phyloP scores from a whole-genome alignment of 2,797 vertebrate genomes.

The Pseudomugil gertrudae region DNA sequence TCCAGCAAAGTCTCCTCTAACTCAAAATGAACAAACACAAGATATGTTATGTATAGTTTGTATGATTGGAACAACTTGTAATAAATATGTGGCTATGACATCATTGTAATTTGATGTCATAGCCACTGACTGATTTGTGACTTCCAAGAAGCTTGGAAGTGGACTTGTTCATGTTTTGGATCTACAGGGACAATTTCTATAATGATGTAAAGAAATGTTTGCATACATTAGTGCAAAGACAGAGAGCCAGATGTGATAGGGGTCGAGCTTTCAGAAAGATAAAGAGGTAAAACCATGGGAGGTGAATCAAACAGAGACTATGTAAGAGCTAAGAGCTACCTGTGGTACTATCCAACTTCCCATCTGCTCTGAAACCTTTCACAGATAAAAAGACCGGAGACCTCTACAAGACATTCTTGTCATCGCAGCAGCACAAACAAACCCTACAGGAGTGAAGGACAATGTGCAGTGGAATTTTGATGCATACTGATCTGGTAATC shows the following conservation, averaged over 20 bases:
- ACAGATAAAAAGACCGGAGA: slow-evolving; percentile 35
- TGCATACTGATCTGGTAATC: background rate
- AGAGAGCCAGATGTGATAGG: background rate
- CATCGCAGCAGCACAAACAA: slow-evolving; percentile 26
- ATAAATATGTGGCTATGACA: too few relatives aligned
- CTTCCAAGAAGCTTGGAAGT: too few relatives aligned
- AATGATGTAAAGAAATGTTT: too few relatives aligned
- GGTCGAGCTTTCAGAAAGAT: slow-evolving; percentile 19
- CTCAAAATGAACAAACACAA: too few relatives aligned
- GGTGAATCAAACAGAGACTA: background rate
- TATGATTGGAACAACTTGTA: too few relatives aligned
- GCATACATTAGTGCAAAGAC: slow-evolving; percentile 21
- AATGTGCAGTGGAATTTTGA: slow-evolving; percentile 24
- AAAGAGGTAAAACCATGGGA: slow-evolving; percentile 14
- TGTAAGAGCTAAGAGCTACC: slow-evolving; percentile 11
- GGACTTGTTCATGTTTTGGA: too few relatives aligned
- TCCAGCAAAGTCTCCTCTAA: too few relatives aligned
- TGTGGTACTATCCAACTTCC: slow-evolving; percentile 35
- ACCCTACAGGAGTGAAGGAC: slow-evolving; percentile 9
- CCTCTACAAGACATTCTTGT: slow-evolving; percentile 30
- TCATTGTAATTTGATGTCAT: too few relatives aligned
- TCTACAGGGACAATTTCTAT: too few relatives aligned
- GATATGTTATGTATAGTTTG: too few relatives aligned
- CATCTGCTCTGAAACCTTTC: slow-evolving; percentile 38
- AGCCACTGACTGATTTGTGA: too few relatives aligned